Percentiles rank a stretch among this genome's conserved stretches.
These are phyloP conservation scores for Stegodyphus mimosarum DNA, from an alignment of 1,140 invertebrate species.

Conservation along the genomic window DNA sequence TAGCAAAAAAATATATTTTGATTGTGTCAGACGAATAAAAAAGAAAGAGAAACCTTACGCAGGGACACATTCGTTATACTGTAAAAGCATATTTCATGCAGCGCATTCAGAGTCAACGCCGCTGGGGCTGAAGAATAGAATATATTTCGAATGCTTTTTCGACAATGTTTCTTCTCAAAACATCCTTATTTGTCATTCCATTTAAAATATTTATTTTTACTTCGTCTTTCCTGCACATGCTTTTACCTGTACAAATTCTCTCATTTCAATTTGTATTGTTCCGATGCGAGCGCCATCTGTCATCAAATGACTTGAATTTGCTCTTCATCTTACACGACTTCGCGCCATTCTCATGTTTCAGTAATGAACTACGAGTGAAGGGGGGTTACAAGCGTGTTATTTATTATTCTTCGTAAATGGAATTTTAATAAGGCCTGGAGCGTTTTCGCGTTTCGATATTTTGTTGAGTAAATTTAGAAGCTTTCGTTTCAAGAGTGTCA, in stretches of 20 bases:
- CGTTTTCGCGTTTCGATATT: no score
- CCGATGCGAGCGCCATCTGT: not conserved
- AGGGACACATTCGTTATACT: not conserved
- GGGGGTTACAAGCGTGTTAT: no score
- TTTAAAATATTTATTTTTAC: not conserved
- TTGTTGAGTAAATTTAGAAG: no score
- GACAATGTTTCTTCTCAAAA: not conserved
- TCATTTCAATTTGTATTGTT: not conserved
- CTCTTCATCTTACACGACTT: no score
- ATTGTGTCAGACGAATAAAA: not conserved
- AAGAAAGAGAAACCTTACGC: not conserved
- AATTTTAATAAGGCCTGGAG: no score
- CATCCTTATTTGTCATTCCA: not conserved
- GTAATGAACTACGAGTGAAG: no score
- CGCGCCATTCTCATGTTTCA: no score
- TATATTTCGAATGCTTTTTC: not conserved
- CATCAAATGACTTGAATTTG: not conserved
- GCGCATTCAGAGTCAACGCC: not conserved
- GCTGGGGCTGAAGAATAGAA: not conserved
- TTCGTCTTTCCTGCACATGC: not conserved
- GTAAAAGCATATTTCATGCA: not conserved
- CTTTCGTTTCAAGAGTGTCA: no score
- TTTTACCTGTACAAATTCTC: not conserved
- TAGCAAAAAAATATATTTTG: not conserved
- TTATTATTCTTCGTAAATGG: no score